phyloP scores from a whole-genome alignment of 1,140 invertebrate genomes.

The Drosophila kurseongensis region DNA sequence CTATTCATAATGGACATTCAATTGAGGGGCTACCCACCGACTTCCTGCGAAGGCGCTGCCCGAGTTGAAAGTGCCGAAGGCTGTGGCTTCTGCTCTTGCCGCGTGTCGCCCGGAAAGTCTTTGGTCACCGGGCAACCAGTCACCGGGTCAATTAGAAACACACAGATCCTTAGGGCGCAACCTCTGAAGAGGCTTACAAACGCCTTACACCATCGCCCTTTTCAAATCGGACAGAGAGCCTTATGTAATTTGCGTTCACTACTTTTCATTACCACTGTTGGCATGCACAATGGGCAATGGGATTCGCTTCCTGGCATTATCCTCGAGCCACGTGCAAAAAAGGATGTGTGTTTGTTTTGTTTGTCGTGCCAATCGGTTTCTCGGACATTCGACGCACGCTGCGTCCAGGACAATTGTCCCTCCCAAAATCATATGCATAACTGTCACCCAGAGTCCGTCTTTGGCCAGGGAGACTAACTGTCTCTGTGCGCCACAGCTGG shows the following conservation, averaged over 20 bases:
- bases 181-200: slow-evolving; percentile 79
- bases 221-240: slow-evolving; percentile 29
- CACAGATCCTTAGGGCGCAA: slow-evolving; percentile 59
- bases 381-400: slow-evolving; percentile 72
- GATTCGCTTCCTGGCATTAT: slow-evolving; percentile 7
- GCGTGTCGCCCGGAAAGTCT: slow-evolving; percentile 40
- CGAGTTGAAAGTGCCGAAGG: slow-evolving; percentile 65
- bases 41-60: slow-evolving; percentile 57
- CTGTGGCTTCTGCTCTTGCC: slow-evolving; percentile 70
- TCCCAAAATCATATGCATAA: slow-evolving; percentile 72
- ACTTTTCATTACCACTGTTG: slow-evolving; percentile 66
- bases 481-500: slow-evolving; percentile 36
- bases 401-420: slow-evolving; percentile 12
- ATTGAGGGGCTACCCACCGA: slow-evolving; percentile 58
- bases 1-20: slow-evolving; percentile 14
- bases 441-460: slow-evolving; percentile 29
- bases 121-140: too few relatives aligned
- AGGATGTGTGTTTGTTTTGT: slow-evolving; percentile 44
- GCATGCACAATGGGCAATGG: slow-evolving; percentile 47
- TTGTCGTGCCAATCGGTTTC: slow-evolving; percentile 62
- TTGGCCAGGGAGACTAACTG: slow-evolving; percentile 33
- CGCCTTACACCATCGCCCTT: slow-evolving; percentile 40
- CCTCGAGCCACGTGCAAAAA: slow-evolving; percentile 59
- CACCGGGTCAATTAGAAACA: slow-evolving; percentile 56
- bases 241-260: slow-evolving; percentile 78